Evolutionary conservation across 2,113 vertebrate genomes (phyloP).

Genomic region (Seriola quinqueradiata): DNA sequence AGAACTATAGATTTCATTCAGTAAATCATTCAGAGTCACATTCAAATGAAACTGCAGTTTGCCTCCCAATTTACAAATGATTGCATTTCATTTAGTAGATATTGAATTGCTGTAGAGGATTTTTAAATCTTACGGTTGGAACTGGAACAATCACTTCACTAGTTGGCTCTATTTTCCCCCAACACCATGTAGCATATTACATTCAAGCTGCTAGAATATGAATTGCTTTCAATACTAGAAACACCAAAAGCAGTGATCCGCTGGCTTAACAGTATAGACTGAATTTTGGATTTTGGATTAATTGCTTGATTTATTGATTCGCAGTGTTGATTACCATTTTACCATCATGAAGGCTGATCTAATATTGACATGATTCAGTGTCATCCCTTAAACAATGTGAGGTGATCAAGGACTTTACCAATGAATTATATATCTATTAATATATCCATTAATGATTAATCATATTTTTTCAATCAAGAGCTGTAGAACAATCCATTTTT

Average conservation of each 20-base stretch:
- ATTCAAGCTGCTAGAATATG: slow-evolving; percentile 9
- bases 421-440: too few relatives aligned
- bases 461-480: too few relatives aligned
- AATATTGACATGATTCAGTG: neutral
- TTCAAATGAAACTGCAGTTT: slow-evolving; percentile 18
- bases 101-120: neutral
- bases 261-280: neutral
- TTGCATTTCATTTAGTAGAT: slow-evolving; percentile 19
- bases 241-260: neutral
- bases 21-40: neutral
- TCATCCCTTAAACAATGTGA: too few relatives aligned
- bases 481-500: too few relatives aligned
- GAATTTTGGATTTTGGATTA: neutral
- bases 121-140: slow-evolving; percentile 32
- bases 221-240: slow-evolving; percentile 19
- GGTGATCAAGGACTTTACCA: neutral
- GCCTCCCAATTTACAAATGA: slow-evolving; percentile 16
- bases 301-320: slow-evolving; percentile 2
- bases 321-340: neutral
- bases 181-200: slow-evolving; percentile 5
- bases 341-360: too few relatives aligned
- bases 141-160: slow-evolving; percentile 11
- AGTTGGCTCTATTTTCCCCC: slow-evolving; percentile 2
- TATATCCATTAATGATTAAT: too few relatives aligned
- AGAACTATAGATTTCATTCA: neutral